phyloP scores from a whole-genome alignment of 2,113 vertebrate species.

The Tragelaphus imberbis region DNA sequence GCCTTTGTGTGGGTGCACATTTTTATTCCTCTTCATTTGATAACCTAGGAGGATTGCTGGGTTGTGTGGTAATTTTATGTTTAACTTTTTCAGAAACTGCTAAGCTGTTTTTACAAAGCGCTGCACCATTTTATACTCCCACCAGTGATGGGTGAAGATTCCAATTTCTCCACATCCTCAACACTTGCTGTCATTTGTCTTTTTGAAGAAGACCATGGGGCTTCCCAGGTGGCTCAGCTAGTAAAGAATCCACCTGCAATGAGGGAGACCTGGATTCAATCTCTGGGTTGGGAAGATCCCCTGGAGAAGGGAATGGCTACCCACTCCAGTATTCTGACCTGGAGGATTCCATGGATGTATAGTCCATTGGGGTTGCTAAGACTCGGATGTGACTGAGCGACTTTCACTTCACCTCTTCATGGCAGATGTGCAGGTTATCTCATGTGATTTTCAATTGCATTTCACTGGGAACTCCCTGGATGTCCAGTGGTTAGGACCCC shows the following conservation, averaged over 20 bases:
- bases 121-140: not conserved
- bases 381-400: not conserved
- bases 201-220: not conserved
- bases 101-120: not conserved
- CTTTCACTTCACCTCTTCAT: not conserved
- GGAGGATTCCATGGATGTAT: not conserved
- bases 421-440: not conserved
- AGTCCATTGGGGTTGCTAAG: not conserved
- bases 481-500: not conserved
- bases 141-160: not conserved
- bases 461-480: not conserved
- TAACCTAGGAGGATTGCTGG: not conserved
- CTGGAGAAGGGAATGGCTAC: not conserved
- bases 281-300: not conserved
- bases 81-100: not conserved
- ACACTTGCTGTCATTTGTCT: not conserved
- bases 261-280: not conserved
- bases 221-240: not conserved
- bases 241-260: not conserved
- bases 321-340: not conserved
- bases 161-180: not conserved
- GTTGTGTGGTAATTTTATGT: not conserved
- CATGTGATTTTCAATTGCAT: not conserved
- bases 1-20: not conserved
- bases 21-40: not conserved